phyloP scores from a whole-genome alignment of 2,888 invertebrate genomes.

The Griposia aprilina region DNA sequence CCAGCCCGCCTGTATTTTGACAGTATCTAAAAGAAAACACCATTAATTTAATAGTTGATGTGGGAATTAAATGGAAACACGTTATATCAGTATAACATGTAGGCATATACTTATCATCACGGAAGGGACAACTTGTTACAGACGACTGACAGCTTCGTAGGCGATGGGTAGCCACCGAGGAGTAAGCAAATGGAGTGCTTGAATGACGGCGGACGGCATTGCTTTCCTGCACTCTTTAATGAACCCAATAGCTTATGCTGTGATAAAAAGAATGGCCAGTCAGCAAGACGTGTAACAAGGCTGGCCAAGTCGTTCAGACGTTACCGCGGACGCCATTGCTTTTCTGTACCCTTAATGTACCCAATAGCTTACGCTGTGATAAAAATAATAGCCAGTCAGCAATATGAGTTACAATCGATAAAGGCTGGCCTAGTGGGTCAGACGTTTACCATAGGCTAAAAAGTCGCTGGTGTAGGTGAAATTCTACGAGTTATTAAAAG shows the following conservation, averaged over 20 bases:
- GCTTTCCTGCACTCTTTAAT: neutral
- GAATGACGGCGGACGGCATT: neutral
- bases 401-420: neutral
- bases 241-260: neutral
- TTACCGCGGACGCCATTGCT: neutral
- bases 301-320: neutral
- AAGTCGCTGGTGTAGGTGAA: neutral
- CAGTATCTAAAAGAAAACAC: slow-evolving; percentile 22
- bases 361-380: neutral
- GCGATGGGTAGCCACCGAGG: slow-evolving; percentile 35
- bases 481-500: neutral
- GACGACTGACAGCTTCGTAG: slow-evolving; percentile 47
- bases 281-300: neutral
- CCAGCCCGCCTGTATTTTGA: slow-evolving; percentile 18
- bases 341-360: neutral
- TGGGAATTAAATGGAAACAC: slow-evolving; percentile 41
- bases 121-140: slow-evolving; percentile 53
- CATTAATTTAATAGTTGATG: slow-evolving; percentile 27
- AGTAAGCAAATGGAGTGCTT: slow-evolving; percentile 3
- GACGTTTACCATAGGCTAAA: neutral
- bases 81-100: slow-evolving; percentile 43
- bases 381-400: neutral
- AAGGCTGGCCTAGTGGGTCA: neutral
- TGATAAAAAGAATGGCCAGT: neutral
- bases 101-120: slow-evolving; percentile 48